Evolutionary conservation across 2,113 vertebrate species (phyloP), one percentile per base, ranked within the genome.

Genomic region (Etheostoma cragini): DNA sequence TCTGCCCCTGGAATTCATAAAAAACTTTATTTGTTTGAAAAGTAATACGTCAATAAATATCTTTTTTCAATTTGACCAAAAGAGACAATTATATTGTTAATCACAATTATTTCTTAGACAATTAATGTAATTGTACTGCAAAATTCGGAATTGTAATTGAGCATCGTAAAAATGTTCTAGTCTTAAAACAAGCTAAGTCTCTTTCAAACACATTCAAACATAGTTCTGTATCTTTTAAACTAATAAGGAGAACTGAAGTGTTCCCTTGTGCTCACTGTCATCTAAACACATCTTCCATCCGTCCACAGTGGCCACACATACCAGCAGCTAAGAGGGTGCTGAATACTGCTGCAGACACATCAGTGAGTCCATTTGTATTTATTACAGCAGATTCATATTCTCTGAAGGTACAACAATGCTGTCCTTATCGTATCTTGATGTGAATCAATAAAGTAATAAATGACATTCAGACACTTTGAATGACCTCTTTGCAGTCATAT

Each of bases 361-460:
- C 71, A 58, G 46, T 10, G 15, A 11, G 14, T 78, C 70, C 49
- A 19, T 26, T 62, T 30, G 52, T 6, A 46, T 49, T 71, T 22
- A 30, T 65, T 77, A 75, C 70, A 26, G 57, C 54, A n/a, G 30
- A 54, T 38, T 26, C 11, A 58, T 63, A 60, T 76, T 65, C 70
- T 86, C 68, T 33, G 10, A 61, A 78, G 78, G 73, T 62, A 69
- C 30, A 47, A 71, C 68, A 75, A 63, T 66, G 66, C 70, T 69
- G 47, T 56, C 50, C 33, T 56, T 11, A 47, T 77, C 21, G 61
- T 21, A 24, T 22, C 52, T 30, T 38, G 15, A 73, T 33, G 45
- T 67, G 60, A 85, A 63, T 15, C 70, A 30, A 72, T 60, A 64
- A 84, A 67, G 42, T 21, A 63, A 78, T 47, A 74, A 38, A 53